Evolutionary conservation across 2,113 vertebrate genomes (phyloP).

Genomic region (Campylomormyrus numenius): DNA sequence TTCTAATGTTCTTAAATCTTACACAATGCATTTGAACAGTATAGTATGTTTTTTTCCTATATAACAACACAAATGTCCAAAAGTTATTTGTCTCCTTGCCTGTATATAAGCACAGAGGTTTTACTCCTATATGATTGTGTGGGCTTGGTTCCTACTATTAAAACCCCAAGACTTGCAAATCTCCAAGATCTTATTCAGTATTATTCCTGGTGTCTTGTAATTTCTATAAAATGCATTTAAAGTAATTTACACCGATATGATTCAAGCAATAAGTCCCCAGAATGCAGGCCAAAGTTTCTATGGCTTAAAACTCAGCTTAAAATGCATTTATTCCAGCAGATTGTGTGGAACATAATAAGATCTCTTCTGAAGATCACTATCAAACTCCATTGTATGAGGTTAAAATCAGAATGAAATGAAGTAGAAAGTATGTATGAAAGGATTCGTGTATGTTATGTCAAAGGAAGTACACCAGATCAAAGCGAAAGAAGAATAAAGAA

Average conservation of each 20-base stretch:
- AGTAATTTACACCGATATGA: neutral
- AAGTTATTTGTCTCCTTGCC: neutral
- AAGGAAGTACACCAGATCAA: neutral
- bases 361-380: neutral
- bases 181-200: neutral
- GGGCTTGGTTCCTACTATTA: neutral
- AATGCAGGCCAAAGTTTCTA: neutral
- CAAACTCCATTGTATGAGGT: neutral
- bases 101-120: neutral
- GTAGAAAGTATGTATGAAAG: neutral
- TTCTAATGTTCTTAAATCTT: neutral
- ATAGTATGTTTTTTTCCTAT: neutral
- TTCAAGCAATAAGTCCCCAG: neutral
- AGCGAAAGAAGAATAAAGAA: neutral
- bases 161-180: neutral
- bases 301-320: neutral
- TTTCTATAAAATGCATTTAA: neutral
- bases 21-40: neutral
- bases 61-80: neutral
- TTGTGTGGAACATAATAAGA: neutral
- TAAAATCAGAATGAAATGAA: neutral
- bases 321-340: neutral
- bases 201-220: neutral
- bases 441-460: neutral
- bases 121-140: neutral